Evolutionary conservation across 2,113 vertebrate species (phyloP).

Genomic region (Gallinago undulata): DNA sequence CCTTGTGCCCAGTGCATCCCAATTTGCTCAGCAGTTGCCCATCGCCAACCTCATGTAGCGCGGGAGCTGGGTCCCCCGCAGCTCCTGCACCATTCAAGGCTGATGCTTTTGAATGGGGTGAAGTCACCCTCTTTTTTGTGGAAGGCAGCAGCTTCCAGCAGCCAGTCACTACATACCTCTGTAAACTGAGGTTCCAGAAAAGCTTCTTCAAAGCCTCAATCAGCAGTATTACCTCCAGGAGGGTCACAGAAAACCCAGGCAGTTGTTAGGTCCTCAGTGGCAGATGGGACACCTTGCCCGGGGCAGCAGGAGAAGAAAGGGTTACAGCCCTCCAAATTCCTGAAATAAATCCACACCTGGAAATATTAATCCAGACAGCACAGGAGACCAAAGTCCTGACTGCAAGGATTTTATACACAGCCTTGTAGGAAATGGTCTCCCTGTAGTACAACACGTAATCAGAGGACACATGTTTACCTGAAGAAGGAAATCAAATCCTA

Average conservation of each 20-base stretch:
- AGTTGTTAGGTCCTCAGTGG: neutral
- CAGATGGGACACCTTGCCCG: fast-evolving
- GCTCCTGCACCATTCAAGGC: fast-evolving
- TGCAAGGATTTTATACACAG: neutral
- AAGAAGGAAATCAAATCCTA: neutral
- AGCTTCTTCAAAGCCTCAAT: neutral
- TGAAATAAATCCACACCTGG: neutral
- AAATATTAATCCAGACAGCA: neutral
- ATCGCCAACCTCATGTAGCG: fast-evolving
- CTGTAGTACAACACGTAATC: neutral
- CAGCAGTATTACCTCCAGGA: neutral
- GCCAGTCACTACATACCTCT: neutral
- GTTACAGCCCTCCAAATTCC: neutral
- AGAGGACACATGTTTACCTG: neutral
- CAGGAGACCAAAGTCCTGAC: neutral
- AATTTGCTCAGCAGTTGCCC: neutral
- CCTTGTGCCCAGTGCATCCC: fast-evolving
- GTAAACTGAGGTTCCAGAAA: neutral
- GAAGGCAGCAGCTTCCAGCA: neutral
- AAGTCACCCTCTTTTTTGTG: neutral
- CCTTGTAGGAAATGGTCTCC: neutral
- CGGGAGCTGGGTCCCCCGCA: fast-evolving
- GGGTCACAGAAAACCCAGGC: neutral
- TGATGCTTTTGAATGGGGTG: neutral
- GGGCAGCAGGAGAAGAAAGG: neutral